Conservation (phyloP, 1,140 invertebrate species). For the Eufriesea mexicana region DNA sequence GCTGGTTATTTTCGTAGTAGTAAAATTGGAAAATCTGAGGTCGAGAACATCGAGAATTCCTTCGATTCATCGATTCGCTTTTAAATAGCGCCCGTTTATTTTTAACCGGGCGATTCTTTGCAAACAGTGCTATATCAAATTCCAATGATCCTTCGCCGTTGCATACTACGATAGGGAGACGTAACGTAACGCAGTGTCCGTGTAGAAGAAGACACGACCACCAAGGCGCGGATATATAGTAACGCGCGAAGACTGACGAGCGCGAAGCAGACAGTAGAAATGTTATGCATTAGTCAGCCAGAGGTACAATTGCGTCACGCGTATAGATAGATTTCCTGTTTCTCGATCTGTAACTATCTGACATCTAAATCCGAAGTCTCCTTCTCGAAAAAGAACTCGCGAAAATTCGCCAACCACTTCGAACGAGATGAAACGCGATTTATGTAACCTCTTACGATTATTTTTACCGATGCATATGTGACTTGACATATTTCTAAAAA, state of each 20-base stretch:
- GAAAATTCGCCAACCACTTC: not conserved
- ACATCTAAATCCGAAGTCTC: not conserved
- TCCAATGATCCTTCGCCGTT: not conserved
- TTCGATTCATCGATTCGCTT: constrained; percentile 49
- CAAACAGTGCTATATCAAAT: constrained; percentile 45
- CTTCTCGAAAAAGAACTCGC: not conserved
- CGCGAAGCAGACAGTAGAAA: constrained; percentile 50
- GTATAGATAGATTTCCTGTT: constrained; percentile 28
- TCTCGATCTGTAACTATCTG: not conserved
- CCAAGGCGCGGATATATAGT: too few relatives aligned
- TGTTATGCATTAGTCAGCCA: constrained; percentile 59
- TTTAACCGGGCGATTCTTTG: constrained; percentile 37
- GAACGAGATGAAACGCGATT: not conserved
- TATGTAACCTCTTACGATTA: too few relatives aligned
- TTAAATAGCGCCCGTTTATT: constrained; percentile 44
- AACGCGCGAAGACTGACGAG: not conserved
- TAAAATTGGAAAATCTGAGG: constrained; percentile 39
- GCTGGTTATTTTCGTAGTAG: constrained; percentile 46
- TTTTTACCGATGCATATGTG: too few relatives aligned
- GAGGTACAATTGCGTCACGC: constrained; percentile 39
- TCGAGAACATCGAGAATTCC: constrained; percentile 56
- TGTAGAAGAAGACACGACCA: not conserved
- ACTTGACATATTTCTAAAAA: too few relatives aligned
- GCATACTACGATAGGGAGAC: not conserved
- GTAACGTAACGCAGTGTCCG: not conserved